Base-by-base conservation (phyloP, 2,888 invertebrate species). In the Trichogramma dendrolimi region DNA sequence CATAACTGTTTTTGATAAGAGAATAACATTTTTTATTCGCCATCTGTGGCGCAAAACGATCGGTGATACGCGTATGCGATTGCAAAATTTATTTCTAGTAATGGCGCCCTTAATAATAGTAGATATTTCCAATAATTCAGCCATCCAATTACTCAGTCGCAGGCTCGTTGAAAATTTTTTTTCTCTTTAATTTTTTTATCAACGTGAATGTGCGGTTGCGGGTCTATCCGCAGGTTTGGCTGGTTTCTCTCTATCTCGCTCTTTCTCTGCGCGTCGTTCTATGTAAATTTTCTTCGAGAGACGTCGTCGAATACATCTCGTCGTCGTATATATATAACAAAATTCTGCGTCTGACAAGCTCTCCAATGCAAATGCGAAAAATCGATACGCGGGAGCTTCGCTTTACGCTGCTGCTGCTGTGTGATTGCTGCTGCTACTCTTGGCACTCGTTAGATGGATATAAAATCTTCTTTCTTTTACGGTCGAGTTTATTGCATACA, bases 111-210 rank as follows among this genome's bases (percentile, higher is more conserved):
- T 27, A 27, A 27, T 27, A 27, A 27, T 27, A 27, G 27, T 2
- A 27, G 27, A 27, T 27, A 27, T 27, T 27, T 27, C 27, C 27
- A 27, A 27, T 27, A 27, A 27, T 27, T 27, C 27, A 49, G 61
- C 67, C 62, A 68, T 73, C 72, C 69, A 74, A 73, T 74, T 73
- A 74, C 74, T 70, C 69, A 68, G 70, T 55, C 55, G 62, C 57
- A 55, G 57, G 55, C 52, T 60, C 62, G 27, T 27, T 27, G 27
- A 27, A 27, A 1, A 27, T 27, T 27, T 27, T 27, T 27, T 27
- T 27, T 27, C 27, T 27, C 27, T 27, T 27, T 27, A 27, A 27
- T 27, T 27, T 27, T 27, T 27, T 27, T 27, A 27, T 27, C 27
- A 27, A 27, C 27, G 27, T 27, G 27, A 27, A 27, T 2, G 27